Conservation (phyloP, 2,888 invertebrate species). For the Phasia obesa region DNA sequence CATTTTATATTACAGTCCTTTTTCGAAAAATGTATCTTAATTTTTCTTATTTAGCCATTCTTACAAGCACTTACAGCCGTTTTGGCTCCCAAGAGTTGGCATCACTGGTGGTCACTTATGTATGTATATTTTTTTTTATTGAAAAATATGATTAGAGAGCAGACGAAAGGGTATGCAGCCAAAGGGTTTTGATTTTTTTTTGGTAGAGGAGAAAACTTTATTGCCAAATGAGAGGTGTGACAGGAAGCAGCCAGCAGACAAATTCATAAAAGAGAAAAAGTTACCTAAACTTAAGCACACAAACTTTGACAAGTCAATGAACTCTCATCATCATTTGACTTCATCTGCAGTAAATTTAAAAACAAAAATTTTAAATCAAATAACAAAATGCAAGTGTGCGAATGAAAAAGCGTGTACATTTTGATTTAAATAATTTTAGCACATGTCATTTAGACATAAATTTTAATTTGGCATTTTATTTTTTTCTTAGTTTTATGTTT, state of each 20-base stretch:
- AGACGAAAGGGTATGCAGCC: slow-evolving; percentile 21
- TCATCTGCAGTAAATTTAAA: no score
- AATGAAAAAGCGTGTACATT: neutral
- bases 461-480: slow-evolving; percentile 51
- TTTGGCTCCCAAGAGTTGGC: no score
- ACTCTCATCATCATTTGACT: neutral
- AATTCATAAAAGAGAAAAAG: neutral
- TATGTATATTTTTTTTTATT: slow-evolving; percentile 5
- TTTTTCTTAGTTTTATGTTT: slow-evolving; percentile 1
- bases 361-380: neutral
- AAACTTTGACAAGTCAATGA: slow-evolving; percentile 33
- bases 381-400: slow-evolving; percentile 13
- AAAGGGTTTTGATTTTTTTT: slow-evolving; percentile 11
- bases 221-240: slow-evolving; percentile 46
- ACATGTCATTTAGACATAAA: slow-evolving; percentile 53
- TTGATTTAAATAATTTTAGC: slow-evolving; percentile 27
- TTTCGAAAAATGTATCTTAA: no score
- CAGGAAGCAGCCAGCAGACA: slow-evolving; percentile 53
- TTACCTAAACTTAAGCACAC: neutral
- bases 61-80: no score
- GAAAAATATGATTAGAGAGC: slow-evolving; percentile 27
- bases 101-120: no score
- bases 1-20: no score
- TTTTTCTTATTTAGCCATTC: no score
- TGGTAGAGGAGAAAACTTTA: neutral